Evolutionary conservation across 2,888 invertebrate genomes (phyloP).

Genomic region (Pyrrhia umbra): DNA sequence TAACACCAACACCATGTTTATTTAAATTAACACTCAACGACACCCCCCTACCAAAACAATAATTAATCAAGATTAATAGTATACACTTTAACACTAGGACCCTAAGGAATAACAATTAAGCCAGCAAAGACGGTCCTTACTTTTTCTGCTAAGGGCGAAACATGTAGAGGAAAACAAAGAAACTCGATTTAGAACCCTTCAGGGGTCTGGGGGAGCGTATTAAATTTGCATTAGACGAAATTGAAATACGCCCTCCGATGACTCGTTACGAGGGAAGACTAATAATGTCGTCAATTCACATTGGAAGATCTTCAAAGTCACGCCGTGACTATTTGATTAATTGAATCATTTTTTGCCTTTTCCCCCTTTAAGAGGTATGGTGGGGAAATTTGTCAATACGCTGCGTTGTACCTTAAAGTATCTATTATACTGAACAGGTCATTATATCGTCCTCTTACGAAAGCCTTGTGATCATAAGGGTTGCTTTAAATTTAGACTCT

Average conservation of each 20-base stretch:
- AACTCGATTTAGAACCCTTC: constrained; percentile 84
- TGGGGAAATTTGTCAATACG: constrained; percentile 70
- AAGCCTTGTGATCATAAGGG: constrained; percentile 2
- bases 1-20: constrained; percentile 58
- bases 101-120: constrained; percentile 81
- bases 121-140: constrained; percentile 54
- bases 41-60: constrained; percentile 71
- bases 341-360: constrained; percentile 85
- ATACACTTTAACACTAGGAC: constrained; percentile 79
- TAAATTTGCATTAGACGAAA: constrained; percentile 90
- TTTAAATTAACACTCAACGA: constrained; percentile 64
- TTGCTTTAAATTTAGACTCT: constrained; percentile 16
- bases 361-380: constrained; percentile 64
- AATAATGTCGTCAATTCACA: constrained; percentile 87
- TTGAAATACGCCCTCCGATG: constrained; percentile 89
- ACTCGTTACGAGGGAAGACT: constrained; percentile 86
- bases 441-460: constrained; percentile 33
- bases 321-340: constrained; percentile 88
- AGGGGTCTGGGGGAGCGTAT: constrained; percentile 83
- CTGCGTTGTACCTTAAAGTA: constrained; percentile 58
- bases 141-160: constrained; percentile 60
- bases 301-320: constrained; percentile 85
- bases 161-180: constrained; percentile 83
- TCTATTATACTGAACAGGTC: constrained; percentile 51
- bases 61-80: constrained; percentile 87